Percentiles rank a stretch among this genome's conserved stretches.
These are phyloP conservation scores for Dipodomys stephensi DNA, from an alignment of 2,113 vertebrate genomes.

Conservation along the genomic window DNA sequence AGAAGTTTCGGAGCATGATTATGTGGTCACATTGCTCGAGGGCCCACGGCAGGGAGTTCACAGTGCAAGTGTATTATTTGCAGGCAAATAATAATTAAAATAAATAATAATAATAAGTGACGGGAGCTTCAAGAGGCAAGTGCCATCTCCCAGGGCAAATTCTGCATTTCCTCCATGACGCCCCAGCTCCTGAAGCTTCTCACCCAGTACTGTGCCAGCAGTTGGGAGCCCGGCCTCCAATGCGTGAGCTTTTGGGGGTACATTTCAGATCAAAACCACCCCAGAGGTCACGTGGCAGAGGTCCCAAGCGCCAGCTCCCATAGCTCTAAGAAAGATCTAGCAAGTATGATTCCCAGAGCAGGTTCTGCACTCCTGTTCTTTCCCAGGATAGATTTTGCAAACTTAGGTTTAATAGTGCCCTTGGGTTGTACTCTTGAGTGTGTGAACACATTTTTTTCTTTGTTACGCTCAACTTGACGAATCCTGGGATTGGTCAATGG, in stretches of 20 bases:
- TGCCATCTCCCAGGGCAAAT: rapidly evolving
- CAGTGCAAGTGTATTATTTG: no score
- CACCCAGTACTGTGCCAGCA: neutral
- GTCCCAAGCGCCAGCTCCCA: neutral
- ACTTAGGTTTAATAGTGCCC: constrained; percentile 19
- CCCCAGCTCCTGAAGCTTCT: no score
- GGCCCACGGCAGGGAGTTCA: neutral
- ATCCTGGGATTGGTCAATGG: neutral
- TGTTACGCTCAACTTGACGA: neutral
- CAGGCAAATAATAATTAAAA: no score
- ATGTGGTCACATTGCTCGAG: neutral
- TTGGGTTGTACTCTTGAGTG: constrained; percentile 4
- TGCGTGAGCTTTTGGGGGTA: neutral
- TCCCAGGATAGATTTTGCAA: neutral
- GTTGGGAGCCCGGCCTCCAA: neutral
- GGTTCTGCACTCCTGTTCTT: constrained; percentile 2
- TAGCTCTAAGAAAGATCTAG: neutral
- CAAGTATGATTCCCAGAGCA: neutral
- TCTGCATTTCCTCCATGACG: neutral
- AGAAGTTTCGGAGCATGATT: neutral
- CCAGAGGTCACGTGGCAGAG: neutral
- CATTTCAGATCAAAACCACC: neutral
- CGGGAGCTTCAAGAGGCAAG: no score
- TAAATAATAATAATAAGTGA: no score
- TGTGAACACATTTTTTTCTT: neutral